A percentile compares a stretch with the other conserved stretches of the same genome.
phyloP scores from a whole-genome alignment of 2,888 invertebrate genomes.

The Sinohyriopsis cumingii region DNA sequence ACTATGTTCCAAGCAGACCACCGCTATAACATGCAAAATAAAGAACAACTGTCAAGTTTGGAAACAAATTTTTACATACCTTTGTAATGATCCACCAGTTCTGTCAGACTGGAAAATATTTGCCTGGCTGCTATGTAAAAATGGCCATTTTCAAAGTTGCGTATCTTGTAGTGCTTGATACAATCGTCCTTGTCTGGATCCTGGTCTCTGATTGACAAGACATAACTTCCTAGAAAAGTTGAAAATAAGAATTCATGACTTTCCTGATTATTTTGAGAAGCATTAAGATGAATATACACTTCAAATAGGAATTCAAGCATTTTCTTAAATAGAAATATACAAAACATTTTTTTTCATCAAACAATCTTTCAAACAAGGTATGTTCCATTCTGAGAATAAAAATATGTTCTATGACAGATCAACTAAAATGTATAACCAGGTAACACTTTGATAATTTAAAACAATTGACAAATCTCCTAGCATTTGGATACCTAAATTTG shows the following conservation, averaged over 20 bases:
- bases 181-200: slow-evolving; percentile 88
- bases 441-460: no score
- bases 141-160: slow-evolving; percentile 90
- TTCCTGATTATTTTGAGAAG: background rate
- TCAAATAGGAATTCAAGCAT: no score
- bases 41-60: no score
- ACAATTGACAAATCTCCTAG: no score
- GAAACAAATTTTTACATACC: slow-evolving; percentile 77
- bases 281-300: background rate
- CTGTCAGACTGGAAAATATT: slow-evolving; percentile 91
- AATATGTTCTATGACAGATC: no score
- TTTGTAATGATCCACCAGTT: slow-evolving; percentile 94
- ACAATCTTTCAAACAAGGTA: background rate
- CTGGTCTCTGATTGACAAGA: slow-evolving; percentile 87
- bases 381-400: no score
- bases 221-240: slow-evolving; percentile 67
- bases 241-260: background rate
- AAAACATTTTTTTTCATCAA: no score
- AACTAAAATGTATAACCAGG: no score
- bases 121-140: slow-evolving; percentile 96
- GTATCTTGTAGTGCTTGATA: slow-evolving; percentile 98
- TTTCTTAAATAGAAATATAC: no score
- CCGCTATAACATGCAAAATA: no score
- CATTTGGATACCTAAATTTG: no score
- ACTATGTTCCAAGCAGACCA: no score